A percentile compares a stretch with the other conserved stretches of the same genome.
These are phyloP conservation scores for Philhelius pedissequus DNA, from an alignment of 2,888 invertebrate species.

Conservation along the genomic window DNA sequence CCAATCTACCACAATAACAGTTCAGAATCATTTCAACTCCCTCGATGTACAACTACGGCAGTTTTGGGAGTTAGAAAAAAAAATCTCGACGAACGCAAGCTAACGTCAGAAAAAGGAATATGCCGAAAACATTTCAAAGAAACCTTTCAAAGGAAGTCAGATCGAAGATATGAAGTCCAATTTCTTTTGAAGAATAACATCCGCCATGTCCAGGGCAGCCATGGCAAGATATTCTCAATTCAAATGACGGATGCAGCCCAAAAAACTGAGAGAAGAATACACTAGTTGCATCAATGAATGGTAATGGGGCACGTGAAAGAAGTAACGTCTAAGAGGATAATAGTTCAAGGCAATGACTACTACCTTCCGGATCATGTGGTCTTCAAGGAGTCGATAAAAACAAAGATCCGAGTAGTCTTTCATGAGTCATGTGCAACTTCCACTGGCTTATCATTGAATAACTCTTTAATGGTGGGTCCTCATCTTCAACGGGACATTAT, in stretches of 20 bases:
- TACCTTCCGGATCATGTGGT: not conserved
- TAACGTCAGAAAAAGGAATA: not conserved
- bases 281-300: not conserved
- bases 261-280: not conserved
- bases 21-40: slow-evolving; percentile 2
- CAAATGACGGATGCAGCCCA: not conserved
- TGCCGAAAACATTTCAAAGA: not conserved
- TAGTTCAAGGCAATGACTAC: not conserved
- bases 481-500: no score
- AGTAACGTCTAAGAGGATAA: not conserved
- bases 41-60: not conserved
- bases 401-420: slow-evolving; percentile 7
- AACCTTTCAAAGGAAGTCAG: not conserved
- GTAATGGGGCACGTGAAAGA: not conserved
- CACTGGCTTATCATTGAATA: no score
- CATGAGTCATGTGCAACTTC: not conserved
- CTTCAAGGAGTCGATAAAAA: not conserved
- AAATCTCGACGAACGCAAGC: not conserved
- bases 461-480: no score
- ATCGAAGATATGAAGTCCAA: not conserved
- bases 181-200: no score
- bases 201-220: not conserved
- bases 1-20: not conserved
- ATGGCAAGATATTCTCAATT: slow-evolving; percentile 11
- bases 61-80: slow-evolving; percentile 19